Conservation (phyloP, 2,888 invertebrate species). For the Saturnia pavonia region DNA sequence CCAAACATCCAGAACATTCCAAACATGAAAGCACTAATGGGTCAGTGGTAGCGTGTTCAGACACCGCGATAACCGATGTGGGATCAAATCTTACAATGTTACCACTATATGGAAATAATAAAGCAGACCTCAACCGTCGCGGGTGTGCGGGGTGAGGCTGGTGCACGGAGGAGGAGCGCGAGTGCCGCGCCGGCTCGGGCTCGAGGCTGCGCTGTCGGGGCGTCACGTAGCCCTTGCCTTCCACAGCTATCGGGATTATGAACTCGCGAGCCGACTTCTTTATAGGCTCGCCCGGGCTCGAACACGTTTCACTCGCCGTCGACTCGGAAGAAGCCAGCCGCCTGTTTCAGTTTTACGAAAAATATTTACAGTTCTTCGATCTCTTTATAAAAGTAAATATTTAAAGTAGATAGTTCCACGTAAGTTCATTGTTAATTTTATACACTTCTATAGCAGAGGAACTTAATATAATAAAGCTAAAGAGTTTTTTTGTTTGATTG, state of each 20-base stretch:
- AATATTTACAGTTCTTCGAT: not conserved
- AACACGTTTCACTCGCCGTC: conserved; percentile 78
- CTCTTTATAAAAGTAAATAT: not conserved
- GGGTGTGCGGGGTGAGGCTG: conserved; percentile 82
- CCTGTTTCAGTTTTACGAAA: conserved; percentile 37
- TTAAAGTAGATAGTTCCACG: not conserved
- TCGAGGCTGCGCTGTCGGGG: conserved; percentile 88
- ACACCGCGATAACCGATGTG: no score
- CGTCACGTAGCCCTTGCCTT: conserved; percentile 93
- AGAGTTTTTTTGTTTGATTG: no score
- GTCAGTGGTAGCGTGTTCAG: no score
- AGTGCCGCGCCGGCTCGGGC: conserved; percentile 80
- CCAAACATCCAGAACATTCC: no score
- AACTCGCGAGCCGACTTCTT: conserved; percentile 94
- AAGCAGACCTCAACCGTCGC: conserved; percentile 66
- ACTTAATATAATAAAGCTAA: no score
- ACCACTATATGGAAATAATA: no score
- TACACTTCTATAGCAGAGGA: not conserved
- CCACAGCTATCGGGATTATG: conserved; percentile 96
- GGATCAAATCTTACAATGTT: no score
- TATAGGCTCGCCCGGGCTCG: conserved; percentile 83
- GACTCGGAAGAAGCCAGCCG: conserved; percentile 85
- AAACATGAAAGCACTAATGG: no score
- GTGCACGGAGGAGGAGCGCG: conserved; percentile 51
- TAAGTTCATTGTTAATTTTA: not conserved